These are phyloP conservation scores for Hypotaenidia okinawae DNA, from an alignment of 2,797 vertebrate genomes.

Conservation along the genomic window DNA sequence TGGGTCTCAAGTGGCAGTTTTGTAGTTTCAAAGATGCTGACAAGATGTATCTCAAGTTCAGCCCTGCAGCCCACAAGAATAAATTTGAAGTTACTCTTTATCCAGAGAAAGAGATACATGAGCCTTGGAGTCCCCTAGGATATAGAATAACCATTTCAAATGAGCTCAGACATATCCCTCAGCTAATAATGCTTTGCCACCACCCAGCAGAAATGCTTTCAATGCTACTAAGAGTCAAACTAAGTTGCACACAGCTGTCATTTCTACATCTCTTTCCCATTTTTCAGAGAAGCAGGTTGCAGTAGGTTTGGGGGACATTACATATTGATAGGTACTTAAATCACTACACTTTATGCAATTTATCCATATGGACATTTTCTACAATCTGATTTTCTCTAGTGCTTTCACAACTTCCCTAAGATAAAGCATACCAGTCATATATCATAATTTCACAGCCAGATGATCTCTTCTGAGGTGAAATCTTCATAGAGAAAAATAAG, in stretches of 20 bases:
- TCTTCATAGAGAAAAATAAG: not conserved
- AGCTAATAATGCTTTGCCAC: not conserved
- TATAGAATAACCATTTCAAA: not conserved
- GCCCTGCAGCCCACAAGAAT: not conserved
- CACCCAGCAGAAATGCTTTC: not conserved
- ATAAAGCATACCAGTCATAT: not conserved
- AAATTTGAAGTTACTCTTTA: not conserved
- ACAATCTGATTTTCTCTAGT: not conserved
- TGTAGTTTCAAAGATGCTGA: not conserved
- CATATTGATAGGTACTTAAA: not conserved
- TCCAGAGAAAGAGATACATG: not conserved
- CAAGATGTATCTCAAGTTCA: not conserved
- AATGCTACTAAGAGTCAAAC: not conserved
- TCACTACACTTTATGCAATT: not conserved
- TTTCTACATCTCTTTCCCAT: not conserved
- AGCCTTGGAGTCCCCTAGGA: not conserved
- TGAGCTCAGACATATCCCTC: not conserved
- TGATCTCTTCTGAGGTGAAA: not conserved
- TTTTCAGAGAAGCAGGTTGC: not conserved
- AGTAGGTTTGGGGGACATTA: not conserved
- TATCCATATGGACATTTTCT: not conserved
- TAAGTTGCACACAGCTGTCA: not conserved
- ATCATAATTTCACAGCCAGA: not conserved
- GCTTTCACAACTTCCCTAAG: not conserved
- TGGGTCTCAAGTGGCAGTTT: not conserved